Evolutionary conservation across 2,797 vertebrate species (phyloP), one percentile per base, ranked within the genome.

Genomic region (Melanotaenia maccullochi): DNA sequence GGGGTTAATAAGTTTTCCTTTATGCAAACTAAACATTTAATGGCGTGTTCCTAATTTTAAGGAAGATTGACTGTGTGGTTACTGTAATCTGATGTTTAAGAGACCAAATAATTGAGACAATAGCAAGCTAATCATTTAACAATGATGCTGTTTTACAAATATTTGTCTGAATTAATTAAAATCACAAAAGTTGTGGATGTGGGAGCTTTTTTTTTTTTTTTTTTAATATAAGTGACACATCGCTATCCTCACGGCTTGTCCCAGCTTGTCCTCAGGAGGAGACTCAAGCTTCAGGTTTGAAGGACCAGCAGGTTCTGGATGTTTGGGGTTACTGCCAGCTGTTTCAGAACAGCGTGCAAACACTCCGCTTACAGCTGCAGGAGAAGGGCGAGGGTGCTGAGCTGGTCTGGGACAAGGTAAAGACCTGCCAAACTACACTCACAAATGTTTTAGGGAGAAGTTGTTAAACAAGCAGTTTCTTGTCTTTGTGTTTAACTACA

Each of bases 371-470:
- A 64, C 95, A 96, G 80, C 94, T 99, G 82, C 86, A 93, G 36
- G 93, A 95, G 62, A 99, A 97, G 80, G 97, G 97, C 32, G 95
- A 97, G 0, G 95, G 95, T 74, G 95, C 95, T 0, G 96, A 98
- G 73, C 96, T 99, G 16, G 94, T 97, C 65, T 99, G 98, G 97
- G 98, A 99, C 91, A 99, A 99, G 96, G 98, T 99, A 58, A 61
- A 35, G 24, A 28, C 24, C 7, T 13, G 5, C 22, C 9, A 24
- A 9, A 52, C n/a, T 11, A 7, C 18, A 51, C 6, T 49, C 5
- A 8, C 6, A 49, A n/a, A 7, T n/a, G 4, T 49, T n/a, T 49
- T 18, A n/a, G 4, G 1, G 18, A 11, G 22, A 51, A 24, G 20
- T 22, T 42, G 40, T 42, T 42, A 1, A 6, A 4, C 12, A 4